Base-by-base conservation (phyloP, 2,797 vertebrate genomes). In the Limosa lapponica region DNA sequence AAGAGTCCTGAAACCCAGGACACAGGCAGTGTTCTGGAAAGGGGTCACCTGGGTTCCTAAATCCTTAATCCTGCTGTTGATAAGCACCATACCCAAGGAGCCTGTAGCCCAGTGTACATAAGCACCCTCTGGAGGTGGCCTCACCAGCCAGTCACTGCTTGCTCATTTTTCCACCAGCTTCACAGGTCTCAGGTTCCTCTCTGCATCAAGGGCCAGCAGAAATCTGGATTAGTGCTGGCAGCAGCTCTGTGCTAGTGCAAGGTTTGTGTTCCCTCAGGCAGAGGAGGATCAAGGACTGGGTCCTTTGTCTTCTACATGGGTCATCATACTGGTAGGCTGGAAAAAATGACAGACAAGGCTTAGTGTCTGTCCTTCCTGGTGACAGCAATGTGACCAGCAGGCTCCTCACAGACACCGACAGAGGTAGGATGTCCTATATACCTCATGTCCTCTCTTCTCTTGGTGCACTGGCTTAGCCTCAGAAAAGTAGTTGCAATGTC, bases 401-500 rank as follows among this genome's bases (percentile, higher is more conserved):
- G 6, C 62, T 44, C 16, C 34, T 78, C 54, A 82, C 16, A 28
- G 48, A 22, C 22, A 51, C 10, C 2, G 1, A 8, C 12, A 62
- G 32, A 80, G 6, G 11, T 44, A 52, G 30, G 24, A 23, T 30
- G 11, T 67, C 48, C 23, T 49, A 1, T 18, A 3, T 34, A 51
- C 11, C 24, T 64, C 32, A 20, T 0, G 0, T 67, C 16, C 23
- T 52, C 22, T 62, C 7, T 81, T 34, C 52, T 62, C 36, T 85
- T 71, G 58, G 25, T 81, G 36, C 59, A 28, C 25, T 74, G 55
- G 11, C 36, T 66, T 77, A 72, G 66, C 11, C 43, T 94, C 8
- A 5, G 41, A 90, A 94, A 74, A 86, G 52, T 3, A 52, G 39
- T n/a, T 9, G 5, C 34, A 49, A 8, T 43, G 11, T 73, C 81